These are phyloP conservation scores for Psilanteris sp. DNA, from an alignment of 1,140 invertebrate species.

Conservation along the genomic window DNA sequence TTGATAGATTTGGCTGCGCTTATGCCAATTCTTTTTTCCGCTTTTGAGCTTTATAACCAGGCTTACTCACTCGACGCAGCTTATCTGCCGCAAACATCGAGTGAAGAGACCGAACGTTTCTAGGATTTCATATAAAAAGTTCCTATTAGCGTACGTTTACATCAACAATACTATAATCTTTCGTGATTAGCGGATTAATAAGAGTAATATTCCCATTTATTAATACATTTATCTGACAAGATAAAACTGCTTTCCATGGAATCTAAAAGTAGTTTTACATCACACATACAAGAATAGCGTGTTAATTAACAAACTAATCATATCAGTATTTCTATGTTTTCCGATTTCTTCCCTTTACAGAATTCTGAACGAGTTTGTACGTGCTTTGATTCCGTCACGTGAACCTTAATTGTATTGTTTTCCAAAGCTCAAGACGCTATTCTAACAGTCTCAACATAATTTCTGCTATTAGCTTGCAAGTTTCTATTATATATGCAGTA, in stretches of 20 bases:
- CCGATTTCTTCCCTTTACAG: slow-evolving; percentile 9
- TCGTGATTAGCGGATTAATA: too few species aligned
- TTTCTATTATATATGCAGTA: slow-evolving; percentile 1
- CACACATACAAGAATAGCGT: too few species aligned
- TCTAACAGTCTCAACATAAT: neutral
- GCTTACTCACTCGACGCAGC: slow-evolving; percentile 68
- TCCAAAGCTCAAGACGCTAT: slow-evolving; percentile 10
- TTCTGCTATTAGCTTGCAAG: slow-evolving; percentile 3
- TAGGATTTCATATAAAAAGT: slow-evolving; percentile 24
- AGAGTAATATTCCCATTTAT: too few species aligned
- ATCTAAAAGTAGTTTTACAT: too few species aligned
- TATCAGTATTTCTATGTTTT: slow-evolving; percentile 16
- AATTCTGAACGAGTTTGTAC: slow-evolving; percentile 12
- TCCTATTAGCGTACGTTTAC: slow-evolving; percentile 21
- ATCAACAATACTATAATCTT: slow-evolving; percentile 31
- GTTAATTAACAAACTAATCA: slow-evolving; percentile 19
- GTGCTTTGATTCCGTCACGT: slow-evolving; percentile 23
- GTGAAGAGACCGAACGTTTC: slow-evolving; percentile 30
- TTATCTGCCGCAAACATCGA: slow-evolving; percentile 64
- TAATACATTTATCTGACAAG: too few species aligned
- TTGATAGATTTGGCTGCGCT: slow-evolving; percentile 76
- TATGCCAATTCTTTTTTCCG: slow-evolving; percentile 53
- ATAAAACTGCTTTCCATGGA: too few species aligned
- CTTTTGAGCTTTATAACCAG: slow-evolving; percentile 66
- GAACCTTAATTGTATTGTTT: slow-evolving; percentile 28